A percentile compares a stretch with the other conserved stretches of the same genome.
phyloP scores from a whole-genome alignment of 1,140 invertebrate genomes.

The Drosophila malerkotliana region DNA sequence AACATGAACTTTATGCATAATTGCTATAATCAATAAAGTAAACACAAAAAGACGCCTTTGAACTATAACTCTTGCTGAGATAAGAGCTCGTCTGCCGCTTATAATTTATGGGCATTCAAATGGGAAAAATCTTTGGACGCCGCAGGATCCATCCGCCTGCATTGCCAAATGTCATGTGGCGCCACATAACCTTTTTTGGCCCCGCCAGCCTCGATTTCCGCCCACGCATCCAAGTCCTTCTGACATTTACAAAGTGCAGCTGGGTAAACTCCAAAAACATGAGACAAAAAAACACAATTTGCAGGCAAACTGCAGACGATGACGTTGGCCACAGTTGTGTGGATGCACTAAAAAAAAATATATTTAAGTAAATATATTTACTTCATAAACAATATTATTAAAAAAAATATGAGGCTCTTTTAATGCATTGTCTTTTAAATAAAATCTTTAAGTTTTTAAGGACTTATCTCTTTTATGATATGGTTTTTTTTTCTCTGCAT shows the following conservation, averaged over 20 bases:
- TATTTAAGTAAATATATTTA: too few species aligned
- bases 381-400: too few species aligned
- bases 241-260: constrained; percentile 67
- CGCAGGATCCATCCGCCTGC: constrained; percentile 35
- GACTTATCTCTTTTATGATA: neutral
- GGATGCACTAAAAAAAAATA: constrained; percentile 4
- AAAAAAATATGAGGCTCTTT: too few species aligned
- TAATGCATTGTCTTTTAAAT: too few species aligned
- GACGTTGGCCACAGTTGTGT: constrained; percentile 9
- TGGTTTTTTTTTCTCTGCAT: constrained; percentile 4
- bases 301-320: constrained; percentile 15
- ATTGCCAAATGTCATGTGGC: constrained; percentile 53
- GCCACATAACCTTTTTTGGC: constrained; percentile 60
- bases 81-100: constrained; percentile 31
- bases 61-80: constrained; percentile 25
- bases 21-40: constrained; percentile 14
- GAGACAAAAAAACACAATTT: constrained; percentile 5
- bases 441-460: too few species aligned
- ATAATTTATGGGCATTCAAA: constrained; percentile 37
- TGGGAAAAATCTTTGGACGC: constrained; percentile 38
- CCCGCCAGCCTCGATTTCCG: neutral
- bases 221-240: constrained; percentile 50
- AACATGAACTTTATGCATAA: constrained; percentile 3
- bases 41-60: constrained; percentile 11
- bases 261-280: constrained; percentile 25